A percentile compares a stretch with the other conserved stretches of the same genome.
Evolutionary conservation across 23 tunicate genomes (phyloP).

Genomic region (Ciona savignyi): DNA sequence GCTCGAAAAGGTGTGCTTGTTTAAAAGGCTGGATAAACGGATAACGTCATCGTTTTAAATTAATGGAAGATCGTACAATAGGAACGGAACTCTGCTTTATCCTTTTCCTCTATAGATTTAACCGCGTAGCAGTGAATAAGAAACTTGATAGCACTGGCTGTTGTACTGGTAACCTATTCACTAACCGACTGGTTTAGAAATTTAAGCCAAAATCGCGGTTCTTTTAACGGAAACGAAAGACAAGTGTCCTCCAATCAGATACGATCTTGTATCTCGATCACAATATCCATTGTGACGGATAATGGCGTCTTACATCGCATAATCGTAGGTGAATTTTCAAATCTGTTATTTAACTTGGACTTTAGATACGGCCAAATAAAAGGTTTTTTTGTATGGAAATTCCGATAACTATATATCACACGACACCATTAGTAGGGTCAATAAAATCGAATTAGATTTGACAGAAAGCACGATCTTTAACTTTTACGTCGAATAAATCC

Average conservation of each 20-base stretch:
- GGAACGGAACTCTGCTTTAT: neutral
- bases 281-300: neutral
- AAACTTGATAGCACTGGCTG: neutral
- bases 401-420: no score
- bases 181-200: neutral
- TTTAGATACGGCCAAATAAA: neutral
- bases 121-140: neutral
- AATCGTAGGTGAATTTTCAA: neutral
- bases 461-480: no score
- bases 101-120: neutral
- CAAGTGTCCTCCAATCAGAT: neutral
- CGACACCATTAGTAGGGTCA: no score
- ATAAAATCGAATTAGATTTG: no score
- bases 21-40: neutral
- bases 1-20: no score
- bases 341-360: neutral
- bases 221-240: neutral
- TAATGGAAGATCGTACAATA: neutral
- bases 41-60: neutral
- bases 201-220: neutral
- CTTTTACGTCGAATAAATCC: no score
- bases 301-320: neutral
- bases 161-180: neutral
- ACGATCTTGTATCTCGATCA: neutral
- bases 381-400: no score